phyloP scores from a whole-genome alignment of 2,113 vertebrate genomes.

The Orycteropus afer region DNA sequence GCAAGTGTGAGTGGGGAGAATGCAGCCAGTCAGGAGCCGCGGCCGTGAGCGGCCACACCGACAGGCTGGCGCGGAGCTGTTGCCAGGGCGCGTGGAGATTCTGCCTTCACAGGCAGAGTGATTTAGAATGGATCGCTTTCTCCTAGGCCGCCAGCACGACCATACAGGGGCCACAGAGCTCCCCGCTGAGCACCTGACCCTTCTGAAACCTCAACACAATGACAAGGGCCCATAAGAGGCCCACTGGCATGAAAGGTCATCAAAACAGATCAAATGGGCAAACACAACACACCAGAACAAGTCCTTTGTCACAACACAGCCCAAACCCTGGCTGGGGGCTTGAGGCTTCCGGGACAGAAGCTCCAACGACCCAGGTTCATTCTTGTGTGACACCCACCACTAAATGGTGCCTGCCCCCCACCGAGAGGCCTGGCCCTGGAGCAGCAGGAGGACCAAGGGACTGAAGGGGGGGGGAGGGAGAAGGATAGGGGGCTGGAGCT shows the following conservation, averaged over 20 bases:
- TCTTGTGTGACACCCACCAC: not conserved
- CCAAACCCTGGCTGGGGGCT: not conserved
- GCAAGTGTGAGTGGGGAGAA: not conserved
- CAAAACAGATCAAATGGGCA: not conserved
- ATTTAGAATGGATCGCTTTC: not conserved
- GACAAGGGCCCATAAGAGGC: not conserved
- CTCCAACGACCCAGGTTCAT: not conserved
- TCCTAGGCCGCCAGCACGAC: not conserved
- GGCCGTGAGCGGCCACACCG: conserved; percentile 65
- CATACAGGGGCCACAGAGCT: not conserved
- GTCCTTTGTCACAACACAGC: not conserved
- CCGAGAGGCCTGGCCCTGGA: not conserved
- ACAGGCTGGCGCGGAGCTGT: conserved; percentile 75
- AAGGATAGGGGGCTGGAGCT: not conserved
- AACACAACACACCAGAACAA: not conserved
- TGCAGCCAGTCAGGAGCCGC: conserved; percentile 72
- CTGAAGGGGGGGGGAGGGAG: not conserved
- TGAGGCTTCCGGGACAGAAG: not conserved
- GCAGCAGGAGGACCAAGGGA: not conserved
- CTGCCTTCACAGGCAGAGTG: conserved; percentile 61
- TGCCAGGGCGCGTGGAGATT: conserved; percentile 73
- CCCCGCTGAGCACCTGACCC: not conserved
- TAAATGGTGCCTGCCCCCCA: not conserved
- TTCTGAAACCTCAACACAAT: not conserved
- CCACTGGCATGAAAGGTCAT: not conserved